A percentile compares a stretch with the other conserved stretches of the same genome.
phyloP scores from a whole-genome alignment of 2,888 invertebrate species.

The Polyommatus iphigenia region DNA sequence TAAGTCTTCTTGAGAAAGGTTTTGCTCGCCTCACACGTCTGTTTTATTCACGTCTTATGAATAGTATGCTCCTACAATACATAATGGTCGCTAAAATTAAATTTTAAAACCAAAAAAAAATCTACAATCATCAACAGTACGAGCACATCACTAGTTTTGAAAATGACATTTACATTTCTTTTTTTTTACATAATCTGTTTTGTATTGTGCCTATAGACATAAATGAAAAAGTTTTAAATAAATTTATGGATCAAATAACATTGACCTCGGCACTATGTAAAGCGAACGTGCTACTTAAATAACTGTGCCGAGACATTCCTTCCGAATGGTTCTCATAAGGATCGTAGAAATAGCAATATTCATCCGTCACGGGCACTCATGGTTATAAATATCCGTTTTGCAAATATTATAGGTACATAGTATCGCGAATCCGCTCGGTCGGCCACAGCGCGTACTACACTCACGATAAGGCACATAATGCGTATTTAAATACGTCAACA shows the following conservation, averaged over 20 bases:
- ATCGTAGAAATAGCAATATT: constrained; percentile 66
- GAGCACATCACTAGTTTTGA: constrained; percentile 55
- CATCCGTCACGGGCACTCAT: constrained; percentile 68
- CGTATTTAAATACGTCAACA: constrained; percentile 78
- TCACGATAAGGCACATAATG: constrained; percentile 76
- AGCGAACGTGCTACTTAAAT: constrained; percentile 19
- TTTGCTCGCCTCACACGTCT: constrained; percentile 47
- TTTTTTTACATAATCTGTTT: constrained; percentile 13
- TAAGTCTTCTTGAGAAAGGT: constrained; percentile 56
- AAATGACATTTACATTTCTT: constrained; percentile 41
- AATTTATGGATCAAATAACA: constrained; percentile 23
- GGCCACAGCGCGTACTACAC: constrained; percentile 68
- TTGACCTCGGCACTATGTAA: constrained; percentile 24
- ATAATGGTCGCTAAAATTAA: constrained; percentile 35
- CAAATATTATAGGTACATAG: too few species aligned
- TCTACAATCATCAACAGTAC: not conserved
- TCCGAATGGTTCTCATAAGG: constrained; percentile 53
- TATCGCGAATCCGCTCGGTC: constrained; percentile 61
- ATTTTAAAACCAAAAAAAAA: constrained; percentile 31
- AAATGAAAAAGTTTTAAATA: not conserved
- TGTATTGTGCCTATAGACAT: constrained; percentile 8
- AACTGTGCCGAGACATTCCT: constrained; percentile 39
- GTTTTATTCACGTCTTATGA: constrained; percentile 47
- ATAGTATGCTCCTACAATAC: constrained; percentile 38
- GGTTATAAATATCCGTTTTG: constrained; percentile 74